phyloP scores from a whole-genome alignment of 2,888 invertebrate genomes.

The Calameuta pallipes region DNA sequence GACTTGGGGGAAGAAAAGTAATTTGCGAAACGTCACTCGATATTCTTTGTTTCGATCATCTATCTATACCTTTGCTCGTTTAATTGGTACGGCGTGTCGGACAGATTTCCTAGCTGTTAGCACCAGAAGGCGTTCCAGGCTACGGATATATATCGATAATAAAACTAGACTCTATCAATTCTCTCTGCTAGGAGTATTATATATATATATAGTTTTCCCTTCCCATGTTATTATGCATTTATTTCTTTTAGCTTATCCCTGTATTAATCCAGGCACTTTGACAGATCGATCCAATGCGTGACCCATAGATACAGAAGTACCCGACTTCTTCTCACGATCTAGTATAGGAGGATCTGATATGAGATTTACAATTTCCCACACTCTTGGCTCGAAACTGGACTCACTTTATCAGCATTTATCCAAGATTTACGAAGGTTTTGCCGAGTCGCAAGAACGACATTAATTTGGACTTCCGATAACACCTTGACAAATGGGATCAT shows the following conservation, averaged over 20 bases:
- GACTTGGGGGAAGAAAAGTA: slow-evolving; percentile 36
- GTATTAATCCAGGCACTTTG: background rate
- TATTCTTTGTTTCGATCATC: slow-evolving; percentile 41
- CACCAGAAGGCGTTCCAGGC: background rate
- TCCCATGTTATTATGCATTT: background rate
- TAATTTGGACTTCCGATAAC: background rate
- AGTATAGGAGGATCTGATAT: background rate
- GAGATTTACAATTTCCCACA: background rate
- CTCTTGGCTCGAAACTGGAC: background rate
- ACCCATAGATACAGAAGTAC: background rate
- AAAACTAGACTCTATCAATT: background rate
- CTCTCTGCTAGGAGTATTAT: background rate
- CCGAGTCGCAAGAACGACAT: background rate
- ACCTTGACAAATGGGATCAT: background rate
- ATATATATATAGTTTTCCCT: background rate
- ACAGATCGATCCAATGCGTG: background rate
- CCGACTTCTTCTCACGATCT: background rate
- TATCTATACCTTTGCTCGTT: slow-evolving; percentile 24
- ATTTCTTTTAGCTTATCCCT: background rate
- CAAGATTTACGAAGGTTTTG: background rate
- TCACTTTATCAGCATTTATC: background rate
- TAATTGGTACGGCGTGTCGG: slow-evolving; percentile 25
- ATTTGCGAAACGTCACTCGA: slow-evolving; percentile 47
- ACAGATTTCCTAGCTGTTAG: background rate
- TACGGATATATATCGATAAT: background rate